Conservation (phyloP, 2,113 vertebrate species). For the Genyomyrus donnyi region DNA sequence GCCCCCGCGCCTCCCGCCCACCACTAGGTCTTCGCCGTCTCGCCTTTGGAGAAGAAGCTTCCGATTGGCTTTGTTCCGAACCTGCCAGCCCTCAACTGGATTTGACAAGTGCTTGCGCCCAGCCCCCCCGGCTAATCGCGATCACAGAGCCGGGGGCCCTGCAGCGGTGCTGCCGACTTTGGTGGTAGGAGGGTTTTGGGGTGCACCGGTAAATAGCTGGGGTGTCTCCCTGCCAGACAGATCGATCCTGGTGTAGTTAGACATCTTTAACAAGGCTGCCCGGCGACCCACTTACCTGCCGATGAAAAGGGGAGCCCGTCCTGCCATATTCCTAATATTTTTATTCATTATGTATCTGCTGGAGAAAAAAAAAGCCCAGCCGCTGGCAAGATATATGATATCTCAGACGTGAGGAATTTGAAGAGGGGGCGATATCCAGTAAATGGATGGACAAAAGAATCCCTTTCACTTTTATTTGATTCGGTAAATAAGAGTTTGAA, state of each 20-base stretch:
- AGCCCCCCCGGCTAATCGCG: constrained; percentile 87
- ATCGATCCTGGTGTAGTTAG: constrained; percentile 19
- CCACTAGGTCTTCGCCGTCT: constrained; percentile 69
- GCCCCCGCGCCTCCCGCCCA: not conserved
- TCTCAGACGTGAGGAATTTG: constrained; percentile 58
- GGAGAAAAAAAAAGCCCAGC: constrained; percentile 22
- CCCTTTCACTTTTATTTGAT: constrained; percentile 41
- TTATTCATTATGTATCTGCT: constrained; percentile 16
- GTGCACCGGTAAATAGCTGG: not conserved
- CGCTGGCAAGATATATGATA: constrained; percentile 37
- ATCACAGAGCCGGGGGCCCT: constrained; percentile 60
- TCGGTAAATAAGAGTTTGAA: constrained; percentile 45
- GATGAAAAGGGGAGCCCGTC: constrained; percentile 39
- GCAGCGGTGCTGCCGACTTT: not conserved
- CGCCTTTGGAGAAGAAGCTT: constrained; percentile 80
- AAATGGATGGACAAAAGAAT: constrained; percentile 38
- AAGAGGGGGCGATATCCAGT: constrained; percentile 44
- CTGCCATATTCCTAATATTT: constrained; percentile 45
- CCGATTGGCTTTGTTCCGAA: constrained; percentile 84
- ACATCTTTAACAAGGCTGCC: constrained; percentile 18
- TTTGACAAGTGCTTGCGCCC: constrained; percentile 93
- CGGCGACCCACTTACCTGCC: constrained; percentile 37
- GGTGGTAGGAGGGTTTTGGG: not conserved
- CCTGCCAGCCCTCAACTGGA: constrained; percentile 79
- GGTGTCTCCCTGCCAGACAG: constrained; percentile 12